phyloP scores from a whole-genome alignment of 2,888 invertebrate species.

The Chaetoderma sp. region DNA sequence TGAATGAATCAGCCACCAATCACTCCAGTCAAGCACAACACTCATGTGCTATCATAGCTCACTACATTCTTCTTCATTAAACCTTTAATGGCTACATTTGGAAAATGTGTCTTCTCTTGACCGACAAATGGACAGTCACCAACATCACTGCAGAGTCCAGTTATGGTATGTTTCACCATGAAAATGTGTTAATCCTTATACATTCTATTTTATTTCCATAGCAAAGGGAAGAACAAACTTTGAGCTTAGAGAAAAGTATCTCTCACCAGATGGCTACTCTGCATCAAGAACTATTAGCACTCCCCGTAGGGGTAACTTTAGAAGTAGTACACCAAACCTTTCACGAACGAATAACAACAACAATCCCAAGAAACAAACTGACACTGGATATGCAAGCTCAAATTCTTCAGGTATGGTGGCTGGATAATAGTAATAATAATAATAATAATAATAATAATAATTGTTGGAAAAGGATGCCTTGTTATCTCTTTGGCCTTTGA shows the following conservation, averaged over 20 bases:
- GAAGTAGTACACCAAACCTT: conserved; percentile 40
- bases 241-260: conserved; percentile 63
- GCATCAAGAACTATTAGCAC: conserved; percentile 1
- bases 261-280: conserved; percentile 40
- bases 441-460: neutral
- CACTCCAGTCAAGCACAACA: too few species aligned
- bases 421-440: too few species aligned
- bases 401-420: conserved; percentile 61
- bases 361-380: conserved; percentile 44
- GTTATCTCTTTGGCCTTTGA: neutral
- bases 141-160: neutral
- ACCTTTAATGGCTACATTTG: too few species aligned
- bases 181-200: neutral
- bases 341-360: conserved; percentile 28
- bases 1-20: too few species aligned
- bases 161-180: neutral
- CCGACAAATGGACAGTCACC: neutral
- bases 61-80: too few species aligned
- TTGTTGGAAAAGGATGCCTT: neutral
- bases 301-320: conserved; percentile 44
- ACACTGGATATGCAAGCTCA: conserved; percentile 58
- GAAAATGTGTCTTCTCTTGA: too few species aligned
- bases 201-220: conserved; percentile 33
- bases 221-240: conserved; percentile 64
- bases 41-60: too few species aligned